A percentile compares a stretch with the other conserved stretches of the same genome.
Evolutionary conservation across 2,888 invertebrate genomes (phyloP).

Genomic region (Ormia ochracea): DNA sequence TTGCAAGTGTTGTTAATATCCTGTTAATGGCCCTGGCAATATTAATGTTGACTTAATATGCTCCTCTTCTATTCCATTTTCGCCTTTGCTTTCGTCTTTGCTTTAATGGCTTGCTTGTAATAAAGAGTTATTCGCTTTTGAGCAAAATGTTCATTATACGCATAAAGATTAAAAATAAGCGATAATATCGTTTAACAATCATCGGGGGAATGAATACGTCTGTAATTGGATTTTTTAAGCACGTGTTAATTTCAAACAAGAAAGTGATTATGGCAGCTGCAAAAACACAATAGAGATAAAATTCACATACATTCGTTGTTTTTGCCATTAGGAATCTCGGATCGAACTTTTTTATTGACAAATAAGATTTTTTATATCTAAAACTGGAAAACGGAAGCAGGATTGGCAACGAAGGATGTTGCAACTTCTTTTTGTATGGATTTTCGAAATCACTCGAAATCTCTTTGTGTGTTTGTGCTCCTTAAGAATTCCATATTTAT

Average conservation of each 20-base stretch:
- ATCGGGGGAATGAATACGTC: not conserved
- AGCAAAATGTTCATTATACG: conserved; percentile 1
- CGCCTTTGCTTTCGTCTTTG: not conserved
- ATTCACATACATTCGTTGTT: too few relatives aligned
- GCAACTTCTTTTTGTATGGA: too few relatives aligned
- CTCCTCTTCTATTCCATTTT: not conserved
- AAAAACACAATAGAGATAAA: not conserved
- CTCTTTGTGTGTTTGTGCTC: too few relatives aligned
- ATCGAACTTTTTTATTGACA: not conserved
- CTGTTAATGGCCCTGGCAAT: conserved; percentile 57
- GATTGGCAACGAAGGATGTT: too few relatives aligned
- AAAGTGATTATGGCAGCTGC: not conserved
- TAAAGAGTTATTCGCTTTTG: not conserved
- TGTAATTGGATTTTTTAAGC: conserved; percentile 2
- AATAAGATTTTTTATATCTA: not conserved
- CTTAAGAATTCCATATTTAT: too few relatives aligned
- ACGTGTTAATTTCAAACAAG: not conserved
- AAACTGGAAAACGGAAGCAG: too few relatives aligned
- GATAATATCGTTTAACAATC: conserved; percentile 5
- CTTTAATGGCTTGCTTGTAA: not conserved
- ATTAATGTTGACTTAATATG: conserved; percentile 56
- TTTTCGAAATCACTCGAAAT: too few relatives aligned
- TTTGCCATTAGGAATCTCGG: not conserved
- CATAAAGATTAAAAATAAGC: not conserved
- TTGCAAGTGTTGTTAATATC: conserved; percentile 53